phyloP scores from a whole-genome alignment of 2,797 vertebrate genomes.

The Crocodylus rhombifer region DNA sequence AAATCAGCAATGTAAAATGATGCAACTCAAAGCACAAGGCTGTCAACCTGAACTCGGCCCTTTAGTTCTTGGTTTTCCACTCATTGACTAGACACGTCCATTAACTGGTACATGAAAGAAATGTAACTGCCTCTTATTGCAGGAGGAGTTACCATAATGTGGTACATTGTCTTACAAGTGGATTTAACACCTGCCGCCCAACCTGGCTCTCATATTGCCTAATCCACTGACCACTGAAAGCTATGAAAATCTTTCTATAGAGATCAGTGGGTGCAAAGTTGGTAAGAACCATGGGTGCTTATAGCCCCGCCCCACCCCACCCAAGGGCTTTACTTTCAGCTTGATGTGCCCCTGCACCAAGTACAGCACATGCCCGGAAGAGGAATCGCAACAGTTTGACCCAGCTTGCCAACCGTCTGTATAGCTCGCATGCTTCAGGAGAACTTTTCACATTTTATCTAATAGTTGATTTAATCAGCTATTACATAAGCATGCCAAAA shows the following conservation, averaged over 20 bases:
- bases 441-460: too few species aligned
- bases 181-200: background rate
- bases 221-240: background rate
- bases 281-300: too few species aligned
- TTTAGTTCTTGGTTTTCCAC: background rate
- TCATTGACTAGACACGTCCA: background rate
- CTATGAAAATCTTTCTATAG: background rate
- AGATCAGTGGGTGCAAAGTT: background rate
- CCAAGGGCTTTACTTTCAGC: too few species aligned
- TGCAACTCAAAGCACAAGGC: background rate
- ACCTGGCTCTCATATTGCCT: background rate
- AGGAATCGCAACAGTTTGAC: too few species aligned
- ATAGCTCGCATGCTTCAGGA: too few species aligned
- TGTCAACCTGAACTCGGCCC: background rate
- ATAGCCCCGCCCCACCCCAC: too few species aligned
- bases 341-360: too few species aligned
- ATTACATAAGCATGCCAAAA: too few species aligned
- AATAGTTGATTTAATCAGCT: too few species aligned
- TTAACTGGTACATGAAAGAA: background rate
- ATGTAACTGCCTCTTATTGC: background rate
- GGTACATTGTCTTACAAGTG: background rate
- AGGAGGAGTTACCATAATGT: background rate
- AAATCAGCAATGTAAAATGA: background rate
- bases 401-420: too few species aligned
- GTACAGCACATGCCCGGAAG: too few species aligned